Conservation (phyloP, 2,888 invertebrate species). For the Orchesellides sinensis region DNA sequence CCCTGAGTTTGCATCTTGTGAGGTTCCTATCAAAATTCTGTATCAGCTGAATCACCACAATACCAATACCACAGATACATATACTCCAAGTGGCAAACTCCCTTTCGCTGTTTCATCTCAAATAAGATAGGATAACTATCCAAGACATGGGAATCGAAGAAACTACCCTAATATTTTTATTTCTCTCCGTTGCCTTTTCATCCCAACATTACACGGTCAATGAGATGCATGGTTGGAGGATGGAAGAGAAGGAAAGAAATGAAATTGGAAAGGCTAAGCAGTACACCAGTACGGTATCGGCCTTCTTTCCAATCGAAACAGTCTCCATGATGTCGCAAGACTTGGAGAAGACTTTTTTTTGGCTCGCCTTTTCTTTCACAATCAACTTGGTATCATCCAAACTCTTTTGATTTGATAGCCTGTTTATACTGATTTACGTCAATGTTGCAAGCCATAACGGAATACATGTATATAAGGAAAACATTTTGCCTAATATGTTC, state of each 20-base stretch:
- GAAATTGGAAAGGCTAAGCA: conserved; percentile 28
- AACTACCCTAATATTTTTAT: background rate
- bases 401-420: conserved; percentile 9
- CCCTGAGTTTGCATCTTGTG: background rate
- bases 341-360: conserved; percentile 5
- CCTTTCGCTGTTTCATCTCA: no score
- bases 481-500: no score
- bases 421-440: conserved; percentile 7
- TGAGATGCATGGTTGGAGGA: conserved; percentile 1
- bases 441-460: no score
- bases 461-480: no score
- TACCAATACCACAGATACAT: no score
- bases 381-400: conserved; percentile 13
- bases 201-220: background rate
- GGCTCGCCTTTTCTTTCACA: no score
- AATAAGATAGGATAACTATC: background rate
- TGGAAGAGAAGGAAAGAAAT: conserved; percentile 31
- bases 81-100: no score
- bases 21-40: background rate
- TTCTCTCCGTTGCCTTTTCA: background rate
- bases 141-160: background rate
- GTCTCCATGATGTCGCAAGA: conserved; percentile 53
- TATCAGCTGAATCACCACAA: background rate
- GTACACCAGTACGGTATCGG: conserved; percentile 43
- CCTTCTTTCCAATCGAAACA: conserved; percentile 26